These are phyloP conservation scores for Physella acuta DNA, from an alignment of 1,140 invertebrate genomes.

Conservation along the genomic window DNA sequence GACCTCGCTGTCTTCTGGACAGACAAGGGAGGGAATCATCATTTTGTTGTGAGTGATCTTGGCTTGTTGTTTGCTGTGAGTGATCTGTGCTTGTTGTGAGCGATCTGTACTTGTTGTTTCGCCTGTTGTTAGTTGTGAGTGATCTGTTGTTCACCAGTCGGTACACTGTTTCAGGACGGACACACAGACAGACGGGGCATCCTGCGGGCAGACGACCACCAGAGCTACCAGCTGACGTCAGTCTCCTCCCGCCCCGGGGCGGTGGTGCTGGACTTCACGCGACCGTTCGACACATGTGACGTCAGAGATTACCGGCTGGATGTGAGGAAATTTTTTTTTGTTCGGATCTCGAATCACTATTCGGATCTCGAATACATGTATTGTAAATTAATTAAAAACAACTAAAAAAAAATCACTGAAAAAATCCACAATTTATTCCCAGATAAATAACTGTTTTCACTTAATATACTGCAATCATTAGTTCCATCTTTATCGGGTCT, in stretches of 20 bases:
- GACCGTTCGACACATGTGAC: conserved; percentile 90
- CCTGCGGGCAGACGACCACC: conserved; percentile 71
- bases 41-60: conserved; percentile 69
- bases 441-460: background rate
- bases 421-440: background rate
- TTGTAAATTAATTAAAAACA: too few relatives aligned
- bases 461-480: background rate
- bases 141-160: background rate
- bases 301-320: conserved; percentile 84
- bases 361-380: background rate
- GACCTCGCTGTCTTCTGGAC: conserved; percentile 85
- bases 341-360: background rate
- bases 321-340: conserved; percentile 61
- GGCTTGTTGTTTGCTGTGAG: too few relatives aligned
- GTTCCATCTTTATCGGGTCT: background rate
- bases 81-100: background rate
- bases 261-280: conserved; percentile 68
- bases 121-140: background rate
- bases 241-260: conserved; percentile 49
- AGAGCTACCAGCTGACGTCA: conserved; percentile 72
- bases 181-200: conserved; percentile 72
- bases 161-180: conserved; percentile 67
- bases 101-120: background rate
- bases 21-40: conserved; percentile 67
- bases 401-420: too few relatives aligned